Percentiles rank a stretch among this genome's conserved stretches.
These are phyloP conservation scores for Mesorhabditis spiculigera DNA, from an alignment of 2,888 invertebrate species.

Conservation along the genomic window DNA sequence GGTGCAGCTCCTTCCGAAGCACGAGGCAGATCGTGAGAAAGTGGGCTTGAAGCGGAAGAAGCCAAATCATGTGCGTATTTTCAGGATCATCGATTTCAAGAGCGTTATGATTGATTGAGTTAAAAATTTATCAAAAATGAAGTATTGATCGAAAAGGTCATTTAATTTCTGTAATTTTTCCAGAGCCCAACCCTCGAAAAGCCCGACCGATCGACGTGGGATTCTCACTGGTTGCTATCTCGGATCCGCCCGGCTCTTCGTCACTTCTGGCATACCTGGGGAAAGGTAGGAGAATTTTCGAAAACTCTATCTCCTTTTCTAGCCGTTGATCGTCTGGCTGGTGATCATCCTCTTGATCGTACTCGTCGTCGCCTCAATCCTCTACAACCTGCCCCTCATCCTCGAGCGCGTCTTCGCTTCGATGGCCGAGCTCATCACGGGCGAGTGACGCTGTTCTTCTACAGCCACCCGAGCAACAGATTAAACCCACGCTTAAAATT, in stretches of 20 bases:
- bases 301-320: no score
- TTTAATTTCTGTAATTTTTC: not conserved
- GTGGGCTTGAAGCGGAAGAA: conserved; percentile 53
- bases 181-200: conserved; percentile 47
- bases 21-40: conserved; percentile 46
- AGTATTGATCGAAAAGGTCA: no score
- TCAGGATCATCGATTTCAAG: not conserved
- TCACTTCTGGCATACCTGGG: conserved; percentile 40
- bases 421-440: not conserved
- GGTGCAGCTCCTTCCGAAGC: conserved; percentile 36
- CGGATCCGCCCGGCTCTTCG: conserved; percentile 18
- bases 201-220: conserved; percentile 44
- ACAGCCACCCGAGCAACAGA: no score
- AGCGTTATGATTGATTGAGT: not conserved
- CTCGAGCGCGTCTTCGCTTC: not conserved
- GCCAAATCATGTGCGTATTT: conserved; percentile 50
- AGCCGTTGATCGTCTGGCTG: conserved; percentile 19
- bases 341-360: conserved; percentile 23
- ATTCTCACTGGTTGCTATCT: conserved; percentile 30
- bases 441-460: no score
- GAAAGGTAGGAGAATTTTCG: not conserved
- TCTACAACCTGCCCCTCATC: conserved; percentile 24
- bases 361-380: conserved; percentile 17
- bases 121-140: not conserved
- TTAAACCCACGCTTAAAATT: no score